Evolutionary conservation across 2,797 vertebrate genomes (phyloP), one percentile per base, ranked within the genome.

Genomic region (Poecilia gillii): DNA sequence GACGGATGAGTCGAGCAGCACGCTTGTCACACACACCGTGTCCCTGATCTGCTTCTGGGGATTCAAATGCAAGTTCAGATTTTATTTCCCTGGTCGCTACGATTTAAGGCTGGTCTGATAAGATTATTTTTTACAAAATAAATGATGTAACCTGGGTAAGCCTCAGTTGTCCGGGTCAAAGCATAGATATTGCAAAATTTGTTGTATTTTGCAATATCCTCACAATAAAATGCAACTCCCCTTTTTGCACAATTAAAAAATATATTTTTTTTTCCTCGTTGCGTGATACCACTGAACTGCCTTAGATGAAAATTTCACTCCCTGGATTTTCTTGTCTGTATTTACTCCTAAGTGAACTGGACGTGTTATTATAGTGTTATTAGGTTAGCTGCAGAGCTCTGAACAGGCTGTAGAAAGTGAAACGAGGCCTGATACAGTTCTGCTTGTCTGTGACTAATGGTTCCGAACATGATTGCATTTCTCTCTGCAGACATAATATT

Each of bases 381-480:
- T 84, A 80, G 80, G 84, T 91, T 89, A 88, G 80, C 81, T 76
- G 82, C 78, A 5, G 82, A 81, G 87, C 76, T 85, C 80, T 85
- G 89, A 59, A 55, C 84, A 39, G 85, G 79, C 85, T 76, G 68
- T 28, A 82, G 79, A 78, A 87, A 81, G 74, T 78, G 74, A 53
- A 86, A 76, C 81, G 36, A 55, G 83, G 80, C 74, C 79, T 83
- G 84, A 80, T 82, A 66, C 75, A 78, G 84, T 68, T 82, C 82
- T 80, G 86, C 78, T 81, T 73, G 51, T 78, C 64, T 80, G 77
- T 82, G 82, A 83, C 81, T 90, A 90, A 92, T 92, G 90, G 74
- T 66, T 77, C 73, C 36, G 62, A 87, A 79, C 84, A 72, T 90
- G 89, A 93, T 91, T 92, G 41, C 81, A 88, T 91, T 90, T 89